A percentile compares a stretch with the other conserved stretches of the same genome.
Conservation (phyloP, 1,140 invertebrate genomes). For the Psix sp. region DNA sequence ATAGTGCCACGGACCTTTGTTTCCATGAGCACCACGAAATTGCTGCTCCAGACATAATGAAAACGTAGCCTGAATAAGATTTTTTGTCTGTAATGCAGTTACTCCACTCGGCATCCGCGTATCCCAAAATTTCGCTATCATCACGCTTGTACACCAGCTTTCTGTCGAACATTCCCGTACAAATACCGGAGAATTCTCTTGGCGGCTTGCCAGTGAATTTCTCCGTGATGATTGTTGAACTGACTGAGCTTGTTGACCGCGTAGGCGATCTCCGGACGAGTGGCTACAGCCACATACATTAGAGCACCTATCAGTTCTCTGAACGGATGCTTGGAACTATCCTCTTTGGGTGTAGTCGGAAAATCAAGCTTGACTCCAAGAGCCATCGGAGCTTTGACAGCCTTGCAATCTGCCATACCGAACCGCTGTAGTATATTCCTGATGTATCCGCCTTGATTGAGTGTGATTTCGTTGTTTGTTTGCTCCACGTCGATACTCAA, state of each 20-base stretch:
- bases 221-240: conserved; percentile 56
- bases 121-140: conserved; percentile 15
- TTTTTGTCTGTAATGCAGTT: conserved; percentile 55
- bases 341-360: too few species aligned
- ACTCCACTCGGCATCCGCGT: conserved; percentile 61
- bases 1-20: conserved; percentile 58
- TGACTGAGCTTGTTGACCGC: conserved; percentile 64
- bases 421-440: conserved; percentile 29
- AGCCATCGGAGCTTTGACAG: conserved; percentile 38
- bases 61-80: conserved; percentile 51
- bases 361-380: not conserved
- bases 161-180: conserved; percentile 57
- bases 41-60: conserved; percentile 19
- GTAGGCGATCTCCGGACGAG: conserved; percentile 66
- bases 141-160: conserved; percentile 2
- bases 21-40: conserved; percentile 53
- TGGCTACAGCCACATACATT: conserved; percentile 64
- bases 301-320: conserved; percentile 66
- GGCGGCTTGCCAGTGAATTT: conserved; percentile 63
- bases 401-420: conserved; percentile 57
- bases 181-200: conserved; percentile 71
- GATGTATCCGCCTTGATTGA: conserved; percentile 36
- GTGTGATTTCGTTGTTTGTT: conserved; percentile 2
- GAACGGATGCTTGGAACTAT: conserved; percentile 56
- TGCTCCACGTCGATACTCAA: conserved; percentile 9